Evolutionary conservation across 2,797 vertebrate genomes (phyloP), one percentile per base, ranked within the genome.

Genomic region (Molossus molossus): DNA sequence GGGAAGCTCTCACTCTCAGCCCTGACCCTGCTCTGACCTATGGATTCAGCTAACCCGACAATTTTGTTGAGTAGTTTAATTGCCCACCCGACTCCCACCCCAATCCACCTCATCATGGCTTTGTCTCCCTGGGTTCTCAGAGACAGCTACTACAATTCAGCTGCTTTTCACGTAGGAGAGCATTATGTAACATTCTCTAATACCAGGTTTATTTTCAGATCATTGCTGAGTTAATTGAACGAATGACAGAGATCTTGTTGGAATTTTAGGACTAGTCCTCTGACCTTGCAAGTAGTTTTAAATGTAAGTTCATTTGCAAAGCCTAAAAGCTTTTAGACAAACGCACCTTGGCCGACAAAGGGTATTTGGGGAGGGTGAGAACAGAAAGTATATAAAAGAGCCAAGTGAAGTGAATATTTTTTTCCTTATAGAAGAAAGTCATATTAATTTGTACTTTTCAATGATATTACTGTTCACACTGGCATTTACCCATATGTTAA

Each of bases 291-390:
- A 76, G 67, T 85, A n/a, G 12, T 81, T 96, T 90, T 77, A 92
- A 93, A 53, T 96, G 48, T 96, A 90, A 87, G 94, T 62, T 93
- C 23, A 85, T 87, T 94, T 87, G 96, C 93, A 86, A 86, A 82
- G 33, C 9, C 6, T 37, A 27, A 57, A 90, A 93, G 85, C 64
- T 95, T 90, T 96, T 90, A 80, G 55, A 48, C 70, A 92, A 88
- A 95, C 88, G 55, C 9, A 81, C 17, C 18, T 83, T 92, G 92
- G 86, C 88, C 89, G 77, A 50, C 91, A 72, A 90, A 55, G 86
- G 23, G n/a, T 69, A 91, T 77, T 88, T 85, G 29, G 33, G 20
- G 33, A 93, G 27, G 3, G 25, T n/a, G 82, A 70, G 33, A 88
- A 90, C 9, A 79, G 29, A 90, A 67, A 73, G 7, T 53, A 4